Evolutionary conservation across 2,888 invertebrate species (phyloP), one percentile per base, ranked within the genome.

Genomic region (Auanema sp.): DNA sequence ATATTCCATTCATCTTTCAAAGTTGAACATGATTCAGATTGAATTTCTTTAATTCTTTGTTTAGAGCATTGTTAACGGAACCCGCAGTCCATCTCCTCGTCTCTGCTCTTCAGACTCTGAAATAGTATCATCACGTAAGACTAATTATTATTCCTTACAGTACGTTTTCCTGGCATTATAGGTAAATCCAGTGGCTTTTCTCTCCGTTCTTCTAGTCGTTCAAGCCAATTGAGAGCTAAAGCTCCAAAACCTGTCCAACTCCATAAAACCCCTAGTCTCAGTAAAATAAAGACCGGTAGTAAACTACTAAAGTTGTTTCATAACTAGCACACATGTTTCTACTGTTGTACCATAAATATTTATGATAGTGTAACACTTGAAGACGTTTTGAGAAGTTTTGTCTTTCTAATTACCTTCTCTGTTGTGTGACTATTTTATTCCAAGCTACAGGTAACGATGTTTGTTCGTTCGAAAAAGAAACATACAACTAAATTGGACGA

Each of bases 21-120:
- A 58, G 73, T 73, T 18, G 44, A 52, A 18, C n/a, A 4, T 24
- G 2, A 5, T n/a, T 11, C 33, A 16, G 21, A 14, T 21, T 12
- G 25, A 54, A 23, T 21, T 24, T 12, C 14, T 24, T 12, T 40
- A 54, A 14, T 14, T 16, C 12, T 1, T 11, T n/a, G 59, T 71
- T 16, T 52, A 71, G 69, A 66, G 66, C 16, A 70, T 71, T 40
- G 57, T 74, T 14, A 66, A 60, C n/a, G 77, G 71, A 44, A 69
- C 71, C 5, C 71, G 78, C 14, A 75, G 75, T 41, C 78, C 78
- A 10, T 78, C 78, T 0, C 78, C 78, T 18, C 58, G 78, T 33
- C 62, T 75, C n/a, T 78, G 76, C 57, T 71, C 75, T 10, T 76
- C 76, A 5, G 78, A 78, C 53, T 75, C 76, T 8, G 78, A 78